Conservation (phyloP, 2,797 vertebrate genomes). For the Dallia pectoralis region DNA sequence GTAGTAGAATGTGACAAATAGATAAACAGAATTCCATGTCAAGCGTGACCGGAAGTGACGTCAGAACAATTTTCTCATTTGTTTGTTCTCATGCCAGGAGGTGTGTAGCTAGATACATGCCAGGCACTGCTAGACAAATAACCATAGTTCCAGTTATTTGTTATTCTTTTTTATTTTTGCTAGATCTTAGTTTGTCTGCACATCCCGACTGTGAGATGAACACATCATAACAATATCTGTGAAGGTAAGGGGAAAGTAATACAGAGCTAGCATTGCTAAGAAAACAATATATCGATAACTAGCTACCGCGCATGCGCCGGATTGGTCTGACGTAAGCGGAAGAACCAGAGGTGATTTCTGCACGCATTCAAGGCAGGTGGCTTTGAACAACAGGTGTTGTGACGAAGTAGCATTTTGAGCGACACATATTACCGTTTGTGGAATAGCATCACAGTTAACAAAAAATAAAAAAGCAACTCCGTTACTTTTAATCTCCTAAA, state of each 20-base stretch:
- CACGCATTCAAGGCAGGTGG: not conserved
- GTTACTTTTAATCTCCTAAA: no score
- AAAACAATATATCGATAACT: not conserved
- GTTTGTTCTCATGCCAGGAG: not conserved
- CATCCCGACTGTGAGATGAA: not conserved
- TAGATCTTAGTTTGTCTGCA: not conserved
- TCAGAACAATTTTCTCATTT: not conserved
- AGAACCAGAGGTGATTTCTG: not conserved
- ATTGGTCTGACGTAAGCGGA: not conserved
- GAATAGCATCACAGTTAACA: no score
- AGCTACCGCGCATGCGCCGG: not conserved
- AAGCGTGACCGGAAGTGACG: not conserved
- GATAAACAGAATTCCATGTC: no score
- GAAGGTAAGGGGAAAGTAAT: not conserved
- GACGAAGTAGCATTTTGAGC: no score
- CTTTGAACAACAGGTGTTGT: no score
- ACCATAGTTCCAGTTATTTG: not conserved
- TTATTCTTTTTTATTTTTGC: not conserved
- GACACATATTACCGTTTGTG: no score
- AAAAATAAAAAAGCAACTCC: no score
- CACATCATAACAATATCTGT: not conserved
- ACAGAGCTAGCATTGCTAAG: not conserved
- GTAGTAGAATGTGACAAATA: no score
- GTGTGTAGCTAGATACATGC: not conserved
- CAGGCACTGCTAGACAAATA: not conserved